phyloP scores from a whole-genome alignment of 1,140 invertebrate genomes.

The Littorina saxatilis region DNA sequence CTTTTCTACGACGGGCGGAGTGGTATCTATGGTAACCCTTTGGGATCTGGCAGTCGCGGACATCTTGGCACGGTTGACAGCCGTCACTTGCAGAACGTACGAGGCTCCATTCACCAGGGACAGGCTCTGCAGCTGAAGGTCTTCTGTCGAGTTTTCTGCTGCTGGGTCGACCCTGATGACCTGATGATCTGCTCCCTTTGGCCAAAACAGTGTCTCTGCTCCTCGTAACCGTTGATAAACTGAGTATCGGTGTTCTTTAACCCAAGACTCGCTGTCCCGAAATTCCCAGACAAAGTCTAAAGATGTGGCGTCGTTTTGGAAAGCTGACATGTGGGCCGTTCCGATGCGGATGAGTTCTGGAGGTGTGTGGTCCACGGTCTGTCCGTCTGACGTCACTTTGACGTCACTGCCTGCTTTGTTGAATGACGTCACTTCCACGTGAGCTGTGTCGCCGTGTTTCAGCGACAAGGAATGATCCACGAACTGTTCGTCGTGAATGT shows the following conservation, averaged over 20 bases:
- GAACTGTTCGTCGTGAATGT: slow-evolving; percentile 33
- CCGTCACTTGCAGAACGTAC: slow-evolving; percentile 49
- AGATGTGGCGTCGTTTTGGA: slow-evolving; percentile 29
- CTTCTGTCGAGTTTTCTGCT: neutral
- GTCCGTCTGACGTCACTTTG: slow-evolving; percentile 42
- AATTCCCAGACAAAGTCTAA: slow-evolving; percentile 47
- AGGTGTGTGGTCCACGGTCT: slow-evolving; percentile 50
- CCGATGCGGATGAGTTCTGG: slow-evolving; percentile 40
- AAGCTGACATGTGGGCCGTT: slow-evolving; percentile 31
- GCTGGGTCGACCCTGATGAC: slow-evolving; percentile 9
- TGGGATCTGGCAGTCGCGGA: slow-evolving; percentile 35
- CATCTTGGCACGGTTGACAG: slow-evolving; percentile 44
- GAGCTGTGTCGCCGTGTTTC: slow-evolving; percentile 44
- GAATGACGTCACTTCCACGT: neutral
- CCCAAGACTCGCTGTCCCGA: slow-evolving; percentile 49
- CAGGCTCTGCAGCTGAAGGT: slow-evolving; percentile 28
- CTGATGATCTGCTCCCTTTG: slow-evolving; percentile 3
- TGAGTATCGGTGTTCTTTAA: slow-evolving; percentile 47
- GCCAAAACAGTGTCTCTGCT: slow-evolving; percentile 41
- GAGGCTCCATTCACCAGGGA: slow-evolving; percentile 40
- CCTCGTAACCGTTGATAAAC: slow-evolving; percentile 43
- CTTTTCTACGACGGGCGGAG: slow-evolving; percentile 42
- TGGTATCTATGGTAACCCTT: slow-evolving; percentile 43
- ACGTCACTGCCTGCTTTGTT: slow-evolving; percentile 38
- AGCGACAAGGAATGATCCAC: slow-evolving; percentile 46